A percentile compares a stretch with the other conserved stretches of the same genome.
phyloP scores from a whole-genome alignment of 2,888 invertebrate genomes.

The Archaeoteleia sp. region DNA sequence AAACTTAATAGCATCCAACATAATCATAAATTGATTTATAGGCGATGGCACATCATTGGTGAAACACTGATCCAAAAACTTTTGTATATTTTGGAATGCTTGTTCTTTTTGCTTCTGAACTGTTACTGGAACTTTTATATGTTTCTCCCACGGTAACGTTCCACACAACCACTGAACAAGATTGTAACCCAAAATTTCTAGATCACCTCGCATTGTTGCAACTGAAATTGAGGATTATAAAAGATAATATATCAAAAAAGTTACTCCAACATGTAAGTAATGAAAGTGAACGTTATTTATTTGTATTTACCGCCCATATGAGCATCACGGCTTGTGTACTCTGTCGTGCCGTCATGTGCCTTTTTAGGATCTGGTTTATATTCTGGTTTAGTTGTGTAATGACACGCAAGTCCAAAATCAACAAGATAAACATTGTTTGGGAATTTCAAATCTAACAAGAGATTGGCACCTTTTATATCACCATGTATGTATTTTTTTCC shows the following conservation, averaged over 20 bases:
- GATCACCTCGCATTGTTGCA: slow-evolving; percentile 91
- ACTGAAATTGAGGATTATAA: slow-evolving; percentile 76
- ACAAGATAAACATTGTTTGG: slow-evolving; percentile 88
- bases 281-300: too few species aligned
- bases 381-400: slow-evolving; percentile 82
- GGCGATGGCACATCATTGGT: slow-evolving; percentile 70
- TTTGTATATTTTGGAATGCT: slow-evolving; percentile 79
- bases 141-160: slow-evolving; percentile 88
- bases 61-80: slow-evolving; percentile 75
- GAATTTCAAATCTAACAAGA: slow-evolving; percentile 84
- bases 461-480: slow-evolving; percentile 96
- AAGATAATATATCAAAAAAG: too few species aligned
- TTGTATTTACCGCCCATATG: slow-evolving; percentile 83
- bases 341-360: slow-evolving; percentile 97
- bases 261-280: too few species aligned
- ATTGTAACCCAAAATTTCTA: slow-evolving; percentile 96
- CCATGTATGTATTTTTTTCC: slow-evolving; percentile 93
- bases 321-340: slow-evolving; percentile 97
- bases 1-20: slow-evolving; percentile 81
- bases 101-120: slow-evolving; percentile 84
- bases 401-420: slow-evolving; percentile 93
- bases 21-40: slow-evolving; percentile 78
- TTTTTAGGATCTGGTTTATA: slow-evolving; percentile 92
- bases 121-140: slow-evolving; percentile 77
- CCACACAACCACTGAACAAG: slow-evolving; percentile 93